phyloP scores from a whole-genome alignment of 2,113 vertebrate species.

The Neodon shergylaensis region DNA sequence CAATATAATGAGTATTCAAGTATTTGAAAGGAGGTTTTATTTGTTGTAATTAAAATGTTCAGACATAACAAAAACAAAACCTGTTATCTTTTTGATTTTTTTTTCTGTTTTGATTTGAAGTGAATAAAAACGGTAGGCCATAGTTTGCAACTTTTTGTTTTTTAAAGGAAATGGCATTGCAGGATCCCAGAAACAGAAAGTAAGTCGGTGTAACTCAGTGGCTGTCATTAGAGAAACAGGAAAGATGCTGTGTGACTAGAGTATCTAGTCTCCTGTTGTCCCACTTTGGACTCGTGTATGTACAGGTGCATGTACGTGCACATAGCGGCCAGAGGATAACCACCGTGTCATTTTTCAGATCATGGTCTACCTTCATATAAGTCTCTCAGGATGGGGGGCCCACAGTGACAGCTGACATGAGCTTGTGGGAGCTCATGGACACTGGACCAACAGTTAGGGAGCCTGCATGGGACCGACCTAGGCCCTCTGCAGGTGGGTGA shows the following conservation, averaged over 20 bases:
- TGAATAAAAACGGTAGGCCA: constrained; percentile 21
- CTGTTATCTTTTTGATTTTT: neutral
- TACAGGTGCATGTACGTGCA: neutral
- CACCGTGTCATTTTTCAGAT: neutral
- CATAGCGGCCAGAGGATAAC: neutral
- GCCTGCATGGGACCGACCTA: no score
- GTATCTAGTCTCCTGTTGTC: constrained; percentile 7
- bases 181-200: neutral
- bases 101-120: constrained; percentile 1
- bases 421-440: no score
- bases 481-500: no score
- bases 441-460: no score
- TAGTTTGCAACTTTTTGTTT: neutral
- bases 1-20: constrained; percentile 18
- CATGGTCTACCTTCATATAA: neutral
- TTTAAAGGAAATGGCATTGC: neutral
- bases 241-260: neutral
- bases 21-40: neutral
- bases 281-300: neutral
- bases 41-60: constrained; percentile 30
- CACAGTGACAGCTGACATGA: no score
- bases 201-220: neutral
- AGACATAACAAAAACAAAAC: constrained; percentile 27
- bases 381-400: neutral
- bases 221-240: constrained; percentile 20